phyloP scores from a whole-genome alignment of 2,888 invertebrate genomes.

The Belgica antarctica region DNA sequence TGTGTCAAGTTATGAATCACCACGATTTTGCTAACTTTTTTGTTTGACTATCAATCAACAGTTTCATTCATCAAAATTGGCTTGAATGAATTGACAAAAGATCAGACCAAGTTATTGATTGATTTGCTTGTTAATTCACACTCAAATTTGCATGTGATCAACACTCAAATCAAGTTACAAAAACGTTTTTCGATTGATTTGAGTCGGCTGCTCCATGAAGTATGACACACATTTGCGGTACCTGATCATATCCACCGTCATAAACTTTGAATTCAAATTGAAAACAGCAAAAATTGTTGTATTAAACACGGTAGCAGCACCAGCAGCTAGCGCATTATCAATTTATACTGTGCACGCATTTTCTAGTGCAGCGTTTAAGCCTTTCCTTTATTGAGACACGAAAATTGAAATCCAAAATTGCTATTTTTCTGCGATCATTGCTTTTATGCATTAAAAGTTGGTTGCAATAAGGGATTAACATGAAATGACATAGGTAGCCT shows the following conservation, averaged over 20 bases:
- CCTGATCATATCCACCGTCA: constrained; percentile 6
- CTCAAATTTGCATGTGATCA: constrained; percentile 3
- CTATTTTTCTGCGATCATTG: no score
- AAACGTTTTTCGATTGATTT: background rate
- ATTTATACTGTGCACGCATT: background rate
- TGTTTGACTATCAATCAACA: background rate
- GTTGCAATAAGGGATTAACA: no score
- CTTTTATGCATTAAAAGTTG: no score
- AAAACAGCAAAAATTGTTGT: background rate
- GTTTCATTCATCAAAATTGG: background rate
- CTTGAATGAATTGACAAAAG: constrained; percentile 7
- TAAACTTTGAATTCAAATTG: background rate
- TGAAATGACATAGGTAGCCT: no score
- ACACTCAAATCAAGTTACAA: background rate
- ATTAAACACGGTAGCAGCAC: background rate
- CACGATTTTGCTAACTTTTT: no score
- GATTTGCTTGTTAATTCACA: constrained; percentile 12
- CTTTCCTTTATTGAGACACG: no score
- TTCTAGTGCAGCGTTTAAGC: background rate
- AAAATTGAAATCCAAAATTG: no score
- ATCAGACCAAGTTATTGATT: background rate
- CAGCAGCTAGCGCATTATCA: background rate
- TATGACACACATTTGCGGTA: constrained; percentile 18
- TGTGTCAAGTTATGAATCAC: background rate
- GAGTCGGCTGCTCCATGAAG: background rate